Evolutionary conservation across 30 jellyfish, hydroid and myxozoan species (phyloP), one percentile per base, ranked within the genome.

Genomic region (Rhopilema esculentum): DNA sequence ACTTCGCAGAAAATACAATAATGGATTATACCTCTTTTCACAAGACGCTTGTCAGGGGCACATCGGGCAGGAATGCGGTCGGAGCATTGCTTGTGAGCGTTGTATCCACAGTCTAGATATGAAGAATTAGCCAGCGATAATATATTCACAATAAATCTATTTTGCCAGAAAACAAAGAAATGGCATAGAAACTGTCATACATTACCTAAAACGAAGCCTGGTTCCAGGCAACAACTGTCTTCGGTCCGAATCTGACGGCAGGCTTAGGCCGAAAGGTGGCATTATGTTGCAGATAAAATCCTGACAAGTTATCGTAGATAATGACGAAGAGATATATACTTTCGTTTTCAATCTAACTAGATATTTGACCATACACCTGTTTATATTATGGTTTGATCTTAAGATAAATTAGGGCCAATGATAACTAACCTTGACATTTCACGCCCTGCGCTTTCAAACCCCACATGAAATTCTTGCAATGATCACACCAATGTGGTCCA

Each of bases 401-500:
- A 40, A 12, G 6, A 75, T 51, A 18, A 75, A 26, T 7, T 16
- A 75, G 70, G 24, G n/a, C n/a, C n/a, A 27, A 63, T 4, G 84
- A 18, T 15, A 23, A 16, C 82, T 40, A 53, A 94, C 98, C 98
- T 85, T 89, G 97, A 62, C 98, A 94, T 67, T 94, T 95, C 53
- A 82, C 85, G 26, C 98, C 98, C 86, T 94, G 98, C 16, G 97
- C 96, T 57, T 94, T 94, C 82, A 94, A 70, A 4, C 98, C 98
- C 98, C 98, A 94, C 98, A 94, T 89, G 85, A 89, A 94, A 79
- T 94, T 94, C 27, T 84, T 61, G 84, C 98, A 94, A 57, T 89
- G 82, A 50, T 94, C 97, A 80, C 98, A 94, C 98, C 98, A 94
- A 71, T 94, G 98, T 27, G 97, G 97, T 0, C 98, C 98, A 68